These are phyloP conservation scores for Blennius ocellaris DNA, from an alignment of 2,113 vertebrate species.

Conservation along the genomic window DNA sequence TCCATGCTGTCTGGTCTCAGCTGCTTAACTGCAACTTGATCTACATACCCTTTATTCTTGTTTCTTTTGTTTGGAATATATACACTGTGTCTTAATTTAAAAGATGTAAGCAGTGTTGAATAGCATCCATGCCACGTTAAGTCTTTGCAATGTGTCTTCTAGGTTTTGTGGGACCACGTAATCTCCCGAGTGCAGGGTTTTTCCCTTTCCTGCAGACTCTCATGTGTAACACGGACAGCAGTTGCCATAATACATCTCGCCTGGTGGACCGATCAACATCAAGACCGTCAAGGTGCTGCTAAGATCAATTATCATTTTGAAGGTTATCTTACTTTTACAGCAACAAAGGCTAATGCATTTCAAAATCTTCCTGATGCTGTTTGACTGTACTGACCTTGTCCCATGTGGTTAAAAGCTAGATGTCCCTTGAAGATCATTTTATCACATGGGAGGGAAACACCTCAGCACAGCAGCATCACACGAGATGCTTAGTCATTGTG, in stretches of 20 bases:
- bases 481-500: slow-evolving; percentile 15
- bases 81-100: no score
- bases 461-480: not conserved
- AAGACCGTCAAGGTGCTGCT: slow-evolving; percentile 42
- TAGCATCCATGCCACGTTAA: not conserved
- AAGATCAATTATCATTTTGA: no score
- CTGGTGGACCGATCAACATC: slow-evolving; percentile 39
- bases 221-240: slow-evolving; percentile 91
- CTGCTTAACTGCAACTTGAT: not conserved
- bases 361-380: not conserved
- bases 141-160: slow-evolving; percentile 41
- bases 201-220: slow-evolving; percentile 94
- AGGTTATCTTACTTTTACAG: no score
- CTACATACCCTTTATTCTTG: not conserved
- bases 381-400: not conserved
- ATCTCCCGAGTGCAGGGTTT: slow-evolving; percentile 94
- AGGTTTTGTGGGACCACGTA: slow-evolving; percentile 93
- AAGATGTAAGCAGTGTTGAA: not conserved
- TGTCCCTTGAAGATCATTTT: no score
- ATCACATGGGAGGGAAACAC: slow-evolving; percentile 10
- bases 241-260: slow-evolving; percentile 85
- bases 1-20: not conserved
- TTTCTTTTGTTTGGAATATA: slow-evolving; percentile 3
- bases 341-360: not conserved
- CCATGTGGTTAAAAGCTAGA: not conserved